These are phyloP conservation scores for Latrodectus elegans DNA, from an alignment of 2,888 invertebrate species.

Conservation along the genomic window DNA sequence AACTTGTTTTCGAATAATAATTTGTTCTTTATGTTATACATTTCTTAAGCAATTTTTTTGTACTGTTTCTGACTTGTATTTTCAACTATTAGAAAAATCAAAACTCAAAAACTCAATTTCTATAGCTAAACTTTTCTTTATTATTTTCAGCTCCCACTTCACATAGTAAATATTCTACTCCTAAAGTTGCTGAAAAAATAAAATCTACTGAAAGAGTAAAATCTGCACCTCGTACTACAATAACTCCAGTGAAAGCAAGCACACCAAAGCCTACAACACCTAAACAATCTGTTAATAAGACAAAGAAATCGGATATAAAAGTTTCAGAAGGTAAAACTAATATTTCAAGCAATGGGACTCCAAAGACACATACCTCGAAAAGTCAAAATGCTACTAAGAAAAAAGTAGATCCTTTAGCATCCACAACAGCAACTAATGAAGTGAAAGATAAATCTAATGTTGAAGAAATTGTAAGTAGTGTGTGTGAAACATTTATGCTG, in stretches of 20 bases:
- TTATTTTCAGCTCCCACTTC: constrained; percentile 10
- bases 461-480: constrained; percentile 17
- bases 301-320: neutral
- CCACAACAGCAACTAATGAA: constrained; percentile 17
- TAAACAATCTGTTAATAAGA: constrained; percentile 21
- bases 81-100: neutral
- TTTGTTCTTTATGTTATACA: neutral
- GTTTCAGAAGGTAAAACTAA: too few relatives aligned
- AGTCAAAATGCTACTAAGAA: constrained; percentile 36
- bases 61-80: neutral
- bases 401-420: constrained; percentile 32
- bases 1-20: neutral
- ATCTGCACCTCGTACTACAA: constrained; percentile 6
- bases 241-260: constrained; percentile 18
- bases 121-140: neutral
- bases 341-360: too few relatives aligned
- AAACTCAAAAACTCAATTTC: neutral
- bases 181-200: constrained; percentile 44
- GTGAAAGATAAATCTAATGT: neutral
- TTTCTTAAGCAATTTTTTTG: neutral
- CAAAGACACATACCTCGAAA: neutral
- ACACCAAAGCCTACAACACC: constrained; percentile 21
- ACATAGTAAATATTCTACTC: constrained; percentile 23
- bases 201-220: constrained; percentile 48
- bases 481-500: neutral